Evolutionary conservation across 2,113 vertebrate species (phyloP), one percentile per base, ranked within the genome.

Genomic region (Cygnus atratus): DNA sequence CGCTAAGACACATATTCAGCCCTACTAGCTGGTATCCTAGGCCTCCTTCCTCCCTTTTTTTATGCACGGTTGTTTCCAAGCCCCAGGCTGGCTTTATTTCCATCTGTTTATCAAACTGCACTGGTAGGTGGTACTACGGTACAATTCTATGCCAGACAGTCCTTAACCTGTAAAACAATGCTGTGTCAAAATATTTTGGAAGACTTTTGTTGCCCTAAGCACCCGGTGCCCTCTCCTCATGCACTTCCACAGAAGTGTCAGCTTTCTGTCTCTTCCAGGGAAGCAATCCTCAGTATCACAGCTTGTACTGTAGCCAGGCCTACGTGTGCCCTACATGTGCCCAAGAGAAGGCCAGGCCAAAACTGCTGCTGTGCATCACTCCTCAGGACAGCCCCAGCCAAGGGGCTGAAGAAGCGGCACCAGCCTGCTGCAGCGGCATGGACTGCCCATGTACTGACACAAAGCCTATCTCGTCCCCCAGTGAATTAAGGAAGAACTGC

Each of bases 281-380:
- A 67, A 78, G 3, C 4, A 16, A 6, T 28, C 48, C 35, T 35
- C 24, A 14, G 0, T 44, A 9, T 3, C 2, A 0, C 6, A 39
- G 25, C 15, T 48, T 1, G 1, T 33, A 43, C 19, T 16, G 3
- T 7, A 24, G 7, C 7, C 10, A 43, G 10, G 28, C 17, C 6
- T 13, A 37, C 31, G 10, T 11, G 46, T 50, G 21, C 21, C 13
- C 29, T 24, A 11, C 19, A 41, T 2, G 33, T 41, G n/a, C 41
- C 8, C 6, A 19, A 11, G 11, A n/a, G 8, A 12, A 29, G 8
- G 13, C 16, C 24, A 43, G 33, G 35, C 22, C 77, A 20, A 10
- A 48, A 18, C 1, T 43, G 29, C 7, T 35, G 22, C 25, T 4
- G 3, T 6, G 18, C 19, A 20, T 8, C 54, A 3, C 1, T 46